Percentiles rank a stretch among this genome's conserved stretches.
Conservation (phyloP, 1,140 invertebrate species). For the Eueides isabella region DNA sequence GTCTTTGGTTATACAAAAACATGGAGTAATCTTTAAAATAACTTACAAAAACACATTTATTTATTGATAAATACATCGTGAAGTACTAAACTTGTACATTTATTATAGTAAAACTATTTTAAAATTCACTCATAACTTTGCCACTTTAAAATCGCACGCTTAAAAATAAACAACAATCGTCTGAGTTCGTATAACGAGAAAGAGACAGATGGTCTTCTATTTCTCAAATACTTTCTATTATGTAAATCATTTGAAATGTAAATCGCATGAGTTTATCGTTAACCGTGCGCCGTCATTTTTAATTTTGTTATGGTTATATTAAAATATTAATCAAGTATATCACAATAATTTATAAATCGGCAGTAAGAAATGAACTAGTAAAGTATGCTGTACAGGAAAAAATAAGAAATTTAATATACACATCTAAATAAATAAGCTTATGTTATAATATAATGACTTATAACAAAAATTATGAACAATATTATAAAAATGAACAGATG, state of each 20-base stretch:
- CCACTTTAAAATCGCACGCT: conserved; percentile 4
- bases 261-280: background rate
- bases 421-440: background rate
- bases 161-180: conserved; percentile 10
- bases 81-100: conserved; percentile 75
- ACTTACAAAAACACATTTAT: conserved; percentile 79
- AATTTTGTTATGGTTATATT: background rate
- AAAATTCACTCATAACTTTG: conserved; percentile 18
- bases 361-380: background rate
- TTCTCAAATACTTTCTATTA: background rate
- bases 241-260: background rate
- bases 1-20: conserved; percentile 82
- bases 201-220: conserved; percentile 3
- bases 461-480: background rate
- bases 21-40: conserved; percentile 80
- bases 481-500: no score
- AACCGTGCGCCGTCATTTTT: background rate
- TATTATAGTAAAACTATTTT: conserved; percentile 69
- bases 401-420: background rate
- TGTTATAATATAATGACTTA: background rate
- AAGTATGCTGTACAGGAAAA: background rate
- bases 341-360: conserved; percentile 11
- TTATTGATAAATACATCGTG: conserved; percentile 74
- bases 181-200: background rate
- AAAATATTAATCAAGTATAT: background rate